Conservation (phyloP, 2,113 vertebrate species). For the Trichechus manatus region DNA sequence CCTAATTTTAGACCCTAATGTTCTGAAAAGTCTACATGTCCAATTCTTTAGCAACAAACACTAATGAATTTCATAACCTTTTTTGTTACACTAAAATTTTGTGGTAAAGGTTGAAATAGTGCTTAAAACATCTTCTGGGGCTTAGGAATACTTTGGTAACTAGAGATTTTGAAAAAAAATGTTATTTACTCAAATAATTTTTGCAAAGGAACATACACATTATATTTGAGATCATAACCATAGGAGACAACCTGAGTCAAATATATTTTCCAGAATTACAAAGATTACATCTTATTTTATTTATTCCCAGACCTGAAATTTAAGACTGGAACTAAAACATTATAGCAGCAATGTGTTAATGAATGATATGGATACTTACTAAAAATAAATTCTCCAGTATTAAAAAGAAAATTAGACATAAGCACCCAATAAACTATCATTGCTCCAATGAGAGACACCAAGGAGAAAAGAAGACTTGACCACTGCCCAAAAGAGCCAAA, state of each 20-base stretch:
- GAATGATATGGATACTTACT: constrained; percentile 90
- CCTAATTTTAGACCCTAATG: not conserved
- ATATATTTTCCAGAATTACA: constrained; percentile 21
- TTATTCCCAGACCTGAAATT: not conserved
- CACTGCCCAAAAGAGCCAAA: constrained; percentile 96
- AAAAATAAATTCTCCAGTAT: constrained; percentile 97
- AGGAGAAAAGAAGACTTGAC: constrained; percentile 96
- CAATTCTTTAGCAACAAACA: not conserved
- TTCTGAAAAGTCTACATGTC: not conserved
- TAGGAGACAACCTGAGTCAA: constrained; percentile 43
- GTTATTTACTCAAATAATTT: not conserved
- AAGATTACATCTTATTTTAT: not conserved
- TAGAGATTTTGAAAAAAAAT: not conserved
- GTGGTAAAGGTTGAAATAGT: not conserved
- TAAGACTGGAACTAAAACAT: constrained; percentile 22
- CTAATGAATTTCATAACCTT: not conserved
- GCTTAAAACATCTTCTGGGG: not conserved
- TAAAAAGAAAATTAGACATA: constrained; percentile 99
- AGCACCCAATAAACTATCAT: constrained; percentile 99
- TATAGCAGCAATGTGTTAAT: not conserved
- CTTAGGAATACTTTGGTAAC: constrained; percentile 22
- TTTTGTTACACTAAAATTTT: not conserved
- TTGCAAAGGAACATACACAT: constrained; percentile 17
- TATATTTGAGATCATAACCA: not conserved
- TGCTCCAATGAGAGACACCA: constrained; percentile 96